phyloP scores from a whole-genome alignment of 2,888 invertebrate genomes.

The Mimumesa dahlbomi region DNA sequence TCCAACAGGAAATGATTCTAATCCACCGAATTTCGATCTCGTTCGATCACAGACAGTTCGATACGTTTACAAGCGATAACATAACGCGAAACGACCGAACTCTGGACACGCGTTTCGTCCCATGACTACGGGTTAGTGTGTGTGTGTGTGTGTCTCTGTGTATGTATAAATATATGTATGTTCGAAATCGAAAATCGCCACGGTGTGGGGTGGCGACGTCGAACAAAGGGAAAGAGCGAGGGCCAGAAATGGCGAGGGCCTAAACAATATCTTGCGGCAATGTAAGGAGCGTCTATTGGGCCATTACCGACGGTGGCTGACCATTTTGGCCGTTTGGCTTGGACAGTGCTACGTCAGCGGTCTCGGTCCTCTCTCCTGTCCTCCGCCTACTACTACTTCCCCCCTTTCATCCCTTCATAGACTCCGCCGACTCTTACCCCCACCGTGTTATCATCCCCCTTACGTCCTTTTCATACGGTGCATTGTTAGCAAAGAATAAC shows the following conservation, averaged over 20 bases:
- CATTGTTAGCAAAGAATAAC: conserved; percentile 34
- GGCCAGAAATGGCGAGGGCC: conserved; percentile 67
- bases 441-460: conserved; percentile 26
- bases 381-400: conserved; percentile 56
- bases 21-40: too few species aligned
- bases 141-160: too few species aligned
- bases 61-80: conserved; percentile 56
- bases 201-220: conserved; percentile 12
- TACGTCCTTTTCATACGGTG: conserved; percentile 39
- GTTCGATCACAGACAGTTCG: too few species aligned
- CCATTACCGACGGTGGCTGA: conserved; percentile 79
- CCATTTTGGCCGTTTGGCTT: conserved; percentile 78
- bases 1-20: too few species aligned
- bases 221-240: conserved; percentile 21
- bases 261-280: conserved; percentile 80
- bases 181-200: conserved; percentile 62
- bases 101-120: conserved; percentile 22
- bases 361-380: conserved; percentile 62
- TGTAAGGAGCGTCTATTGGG: conserved; percentile 80
- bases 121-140: conserved; percentile 24
- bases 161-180: too few species aligned
- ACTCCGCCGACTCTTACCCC: conserved; percentile 45
- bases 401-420: conserved; percentile 43
- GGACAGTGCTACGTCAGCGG: conserved; percentile 79
- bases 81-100: conserved; percentile 44